These are phyloP conservation scores for Belgica antarctica DNA, from an alignment of 2,888 invertebrate species.

Conservation along the genomic window DNA sequence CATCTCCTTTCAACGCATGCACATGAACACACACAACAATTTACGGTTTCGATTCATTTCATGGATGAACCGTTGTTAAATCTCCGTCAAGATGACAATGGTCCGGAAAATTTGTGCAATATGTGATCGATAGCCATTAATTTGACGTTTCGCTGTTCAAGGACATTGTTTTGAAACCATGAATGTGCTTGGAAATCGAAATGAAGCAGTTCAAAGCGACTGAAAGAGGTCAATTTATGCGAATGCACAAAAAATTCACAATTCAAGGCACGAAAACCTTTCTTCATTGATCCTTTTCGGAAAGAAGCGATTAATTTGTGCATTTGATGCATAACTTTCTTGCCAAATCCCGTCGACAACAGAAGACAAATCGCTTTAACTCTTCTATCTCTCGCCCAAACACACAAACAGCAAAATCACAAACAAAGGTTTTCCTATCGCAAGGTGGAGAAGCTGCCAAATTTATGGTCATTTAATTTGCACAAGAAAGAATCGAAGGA, in stretches of 20 bases:
- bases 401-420: neutral
- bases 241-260: neutral
- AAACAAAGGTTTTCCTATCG: neutral
- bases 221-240: too few species aligned
- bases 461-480: constrained; percentile 24
- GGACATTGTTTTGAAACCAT: constrained; percentile 17
- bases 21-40: constrained; percentile 10
- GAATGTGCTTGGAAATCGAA: constrained; percentile 2
- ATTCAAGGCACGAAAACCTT: neutral
- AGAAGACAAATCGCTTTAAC: constrained; percentile 15
- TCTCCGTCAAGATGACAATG: neutral
- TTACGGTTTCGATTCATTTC: constrained; percentile 17
- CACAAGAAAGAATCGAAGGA: neutral
- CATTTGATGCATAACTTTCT: neutral
- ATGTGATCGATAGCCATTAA: constrained; percentile 32
- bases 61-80: constrained; percentile 1
- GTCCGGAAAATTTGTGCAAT: constrained; percentile 34
- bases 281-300: neutral
- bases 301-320: neutral
- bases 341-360: neutral
- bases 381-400: neutral
- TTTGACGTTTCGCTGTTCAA: neutral
- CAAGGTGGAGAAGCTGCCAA: neutral
- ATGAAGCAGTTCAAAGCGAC: neutral
- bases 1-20: neutral